These are phyloP conservation scores for Mamestra brassicae DNA, from an alignment of 2,888 invertebrate genomes.

Conservation along the genomic window DNA sequence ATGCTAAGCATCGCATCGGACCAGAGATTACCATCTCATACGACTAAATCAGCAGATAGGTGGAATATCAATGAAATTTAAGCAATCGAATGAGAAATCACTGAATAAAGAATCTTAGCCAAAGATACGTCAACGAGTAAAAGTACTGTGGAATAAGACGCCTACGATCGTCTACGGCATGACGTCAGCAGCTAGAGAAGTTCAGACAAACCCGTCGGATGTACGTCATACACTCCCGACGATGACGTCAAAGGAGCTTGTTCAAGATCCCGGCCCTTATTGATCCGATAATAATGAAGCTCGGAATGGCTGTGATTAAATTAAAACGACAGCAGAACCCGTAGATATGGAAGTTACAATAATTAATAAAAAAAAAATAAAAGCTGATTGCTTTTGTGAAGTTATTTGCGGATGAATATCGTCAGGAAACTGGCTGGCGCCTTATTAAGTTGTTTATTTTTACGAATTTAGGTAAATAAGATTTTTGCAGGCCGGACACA, in stretches of 20 bases:
- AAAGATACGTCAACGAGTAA: not conserved
- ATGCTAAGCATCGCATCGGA: not conserved
- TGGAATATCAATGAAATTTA: not conserved
- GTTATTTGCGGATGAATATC: not conserved
- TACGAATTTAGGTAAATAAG: not conserved
- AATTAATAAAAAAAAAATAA: not conserved
- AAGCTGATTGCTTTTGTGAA: not conserved
- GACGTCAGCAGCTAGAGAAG: conserved; percentile 42
- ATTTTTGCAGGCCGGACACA: not conserved
- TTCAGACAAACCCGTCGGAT: conserved; percentile 16
- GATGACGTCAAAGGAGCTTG: conserved; percentile 53
- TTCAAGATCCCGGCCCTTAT: conserved; percentile 24
- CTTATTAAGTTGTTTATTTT: not conserved
- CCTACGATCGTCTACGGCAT: conserved; percentile 38
- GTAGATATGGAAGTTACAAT: not conserved
- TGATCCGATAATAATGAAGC: not conserved
- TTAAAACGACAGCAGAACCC: not conserved
- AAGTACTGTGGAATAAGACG: conserved; percentile 21
- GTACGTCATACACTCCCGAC: conserved; percentile 50
- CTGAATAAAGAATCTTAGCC: not conserved
- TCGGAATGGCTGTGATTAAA: conserved; percentile 20
- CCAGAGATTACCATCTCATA: not conserved
- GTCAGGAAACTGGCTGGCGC: not conserved
- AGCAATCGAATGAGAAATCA: not conserved
- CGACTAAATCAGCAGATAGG: conserved; percentile 6